Conservation (phyloP, 2,888 invertebrate genomes). For the Tipula unca region DNA sequence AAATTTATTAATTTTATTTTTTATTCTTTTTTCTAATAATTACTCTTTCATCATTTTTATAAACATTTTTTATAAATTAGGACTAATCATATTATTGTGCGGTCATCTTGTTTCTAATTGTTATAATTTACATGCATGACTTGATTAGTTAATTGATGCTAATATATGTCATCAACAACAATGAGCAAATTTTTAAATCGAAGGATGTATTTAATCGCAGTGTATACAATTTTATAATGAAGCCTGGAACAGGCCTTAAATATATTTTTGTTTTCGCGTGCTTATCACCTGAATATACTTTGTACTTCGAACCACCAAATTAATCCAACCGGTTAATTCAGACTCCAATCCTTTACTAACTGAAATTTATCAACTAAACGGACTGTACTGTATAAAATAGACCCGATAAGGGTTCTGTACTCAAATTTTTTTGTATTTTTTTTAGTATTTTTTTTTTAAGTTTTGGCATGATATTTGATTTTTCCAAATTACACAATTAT, state of each 20-base stretch:
- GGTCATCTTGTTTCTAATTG: neutral
- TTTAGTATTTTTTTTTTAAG: neutral
- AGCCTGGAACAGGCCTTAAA: no score
- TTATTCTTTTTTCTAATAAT: neutral
- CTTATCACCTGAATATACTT: no score
- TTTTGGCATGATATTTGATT: neutral
- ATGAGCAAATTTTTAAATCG: neutral
- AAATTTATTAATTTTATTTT: neutral
- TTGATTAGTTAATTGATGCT: neutral
- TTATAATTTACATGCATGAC: neutral
- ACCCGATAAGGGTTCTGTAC: no score
- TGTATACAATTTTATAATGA: no score
- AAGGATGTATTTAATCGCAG: no score
- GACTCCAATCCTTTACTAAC: no score
- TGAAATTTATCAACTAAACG: no score
- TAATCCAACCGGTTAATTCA: no score
- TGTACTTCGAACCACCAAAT: no score
- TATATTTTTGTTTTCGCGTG: no score
- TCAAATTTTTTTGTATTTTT: neutral
- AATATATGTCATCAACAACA: neutral
- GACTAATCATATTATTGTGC: neutral
- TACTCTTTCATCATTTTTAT: neutral
- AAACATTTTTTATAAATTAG: neutral
- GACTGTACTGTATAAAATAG: no score
- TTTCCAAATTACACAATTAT: neutral